Evolutionary conservation across 2,113 vertebrate species (phyloP), one percentile per base, ranked within the genome.

Genomic region (Menura novaehollandiae): DNA sequence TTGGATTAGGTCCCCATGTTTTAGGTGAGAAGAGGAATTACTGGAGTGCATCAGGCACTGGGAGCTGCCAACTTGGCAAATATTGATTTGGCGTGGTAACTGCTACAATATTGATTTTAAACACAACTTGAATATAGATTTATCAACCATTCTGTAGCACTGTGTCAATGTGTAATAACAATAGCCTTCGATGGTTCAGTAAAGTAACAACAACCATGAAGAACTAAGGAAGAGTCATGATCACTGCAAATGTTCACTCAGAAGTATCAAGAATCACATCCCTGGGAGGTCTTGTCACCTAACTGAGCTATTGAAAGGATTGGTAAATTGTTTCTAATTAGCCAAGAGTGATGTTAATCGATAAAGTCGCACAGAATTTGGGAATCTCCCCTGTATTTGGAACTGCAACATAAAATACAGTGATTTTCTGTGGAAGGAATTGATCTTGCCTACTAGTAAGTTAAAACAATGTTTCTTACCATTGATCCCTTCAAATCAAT

Each of bases 101-200:
- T 58, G 51, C 62, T 94, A 93, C 49, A 91, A 89, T 58, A 94
- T 62, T 72, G 91, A 95, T 87, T 94, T 87, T 59, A 72, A 94
- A 92, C 41, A 5, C 86, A 87, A 78, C 73, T 75, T 55, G 68
- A 74, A 59, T 91, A 89, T 92, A 68, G 93, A 96, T 96, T 92
- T 95, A 95, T 96, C 86, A 81, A 17, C 73, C 35, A 39, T 78
- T 81, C 62, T 67, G 46, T 43, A 87, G 72, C 66, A 84, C 80
- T 35, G 10, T 93, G 88, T 91, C 95, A 92, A 81, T 58, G 82
- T 10, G 41, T 62, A 94, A 46, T 78, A 95, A 91, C 0, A 10
- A 88, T 68, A 78, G 88, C 55, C 41, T 86, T 81, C 78, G 92
- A 86, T 49, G n/a, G n/a, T 35, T 88, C 75, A 56, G 72, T 52